Percentiles rank a stretch among this genome's conserved stretches.
Evolutionary conservation across 1,140 invertebrate species (phyloP).

Genomic region (Myzus persicae): DNA sequence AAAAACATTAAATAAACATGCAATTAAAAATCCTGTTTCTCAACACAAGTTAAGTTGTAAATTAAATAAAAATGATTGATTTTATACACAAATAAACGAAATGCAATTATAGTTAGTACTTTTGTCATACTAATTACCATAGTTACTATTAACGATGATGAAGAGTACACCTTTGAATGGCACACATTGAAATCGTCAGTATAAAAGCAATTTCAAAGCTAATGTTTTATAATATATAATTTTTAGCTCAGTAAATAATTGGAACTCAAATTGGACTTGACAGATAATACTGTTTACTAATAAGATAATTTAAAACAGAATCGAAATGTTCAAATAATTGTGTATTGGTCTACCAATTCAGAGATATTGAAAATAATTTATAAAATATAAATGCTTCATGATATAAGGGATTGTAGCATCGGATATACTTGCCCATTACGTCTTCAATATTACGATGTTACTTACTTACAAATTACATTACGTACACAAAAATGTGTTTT

Average conservation of each 20-base stretch:
- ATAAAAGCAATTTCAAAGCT: neutral
- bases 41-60: neutral
- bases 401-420: neutral
- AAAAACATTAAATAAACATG: neutral
- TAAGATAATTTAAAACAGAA: too few relatives aligned
- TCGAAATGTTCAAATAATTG: neutral
- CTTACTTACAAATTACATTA: too few relatives aligned
- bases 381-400: neutral
- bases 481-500: neutral
- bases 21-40: neutral
- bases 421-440: neutral
- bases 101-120: neutral
- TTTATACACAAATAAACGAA: neutral
- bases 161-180: neutral
- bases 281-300: neutral
- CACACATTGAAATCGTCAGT: neutral
- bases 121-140: neutral
- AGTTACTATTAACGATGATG: neutral
- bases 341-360: neutral
- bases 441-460: neutral
- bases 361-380: neutral
- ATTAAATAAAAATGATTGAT: constrained; percentile 1
- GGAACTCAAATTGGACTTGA: neutral
- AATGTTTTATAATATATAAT: neutral
- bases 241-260: neutral